Percentiles rank a stretch among this genome's conserved stretches.
phyloP scores from a whole-genome alignment of 2,888 invertebrate genomes.

The Diloba caeruleocephala region DNA sequence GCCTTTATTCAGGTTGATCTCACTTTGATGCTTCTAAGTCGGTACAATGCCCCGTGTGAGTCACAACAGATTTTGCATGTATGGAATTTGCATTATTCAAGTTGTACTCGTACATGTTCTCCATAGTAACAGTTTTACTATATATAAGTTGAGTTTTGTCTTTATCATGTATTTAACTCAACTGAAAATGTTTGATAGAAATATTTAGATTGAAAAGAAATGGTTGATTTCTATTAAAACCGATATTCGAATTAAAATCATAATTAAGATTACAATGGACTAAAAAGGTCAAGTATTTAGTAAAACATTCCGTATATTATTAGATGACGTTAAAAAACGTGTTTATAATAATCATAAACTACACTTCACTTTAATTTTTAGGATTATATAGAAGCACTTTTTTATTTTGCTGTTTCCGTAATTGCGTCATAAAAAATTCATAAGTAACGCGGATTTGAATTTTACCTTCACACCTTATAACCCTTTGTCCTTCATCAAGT shows the following conservation, averaged over 20 bases:
- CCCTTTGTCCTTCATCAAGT: slow-evolving; percentile 84
- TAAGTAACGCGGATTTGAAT: slow-evolving; percentile 49
- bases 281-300: no score
- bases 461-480: slow-evolving; percentile 65
- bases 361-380: not conserved
- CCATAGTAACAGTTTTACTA: slow-evolving; percentile 34
- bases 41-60: slow-evolving; percentile 78
- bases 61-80: slow-evolving; percentile 65
- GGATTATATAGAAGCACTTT: no score
- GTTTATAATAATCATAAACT: no score
- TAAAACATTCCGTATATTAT: no score
- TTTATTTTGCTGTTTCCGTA: not conserved
- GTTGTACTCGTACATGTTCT: slow-evolving; percentile 20
- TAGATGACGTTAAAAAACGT: no score
- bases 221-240: no score
- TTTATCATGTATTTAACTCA: no score
- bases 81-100: slow-evolving; percentile 63
- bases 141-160: not conserved
- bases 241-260: no score
- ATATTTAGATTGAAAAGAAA: no score
- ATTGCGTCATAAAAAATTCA: slow-evolving; percentile 19
- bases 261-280: no score
- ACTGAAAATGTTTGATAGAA: no score
- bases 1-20: slow-evolving; percentile 86
- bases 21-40: slow-evolving; percentile 84